Conservation (phyloP, 1,140 invertebrate species). For the Caenorhabditis briggsae region DNA sequence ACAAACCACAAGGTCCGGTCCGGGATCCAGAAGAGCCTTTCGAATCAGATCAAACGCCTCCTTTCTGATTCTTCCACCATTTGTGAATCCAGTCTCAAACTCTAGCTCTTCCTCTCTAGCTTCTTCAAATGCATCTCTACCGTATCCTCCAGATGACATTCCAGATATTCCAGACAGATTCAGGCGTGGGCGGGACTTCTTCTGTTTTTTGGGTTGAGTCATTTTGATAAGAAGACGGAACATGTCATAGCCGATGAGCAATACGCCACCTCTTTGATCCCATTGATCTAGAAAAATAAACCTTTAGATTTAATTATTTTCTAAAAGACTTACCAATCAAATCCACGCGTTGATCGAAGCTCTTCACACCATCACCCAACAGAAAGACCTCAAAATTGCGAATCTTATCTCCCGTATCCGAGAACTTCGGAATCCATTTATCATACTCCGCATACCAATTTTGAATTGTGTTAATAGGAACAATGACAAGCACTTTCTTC, state of each 20-base stretch:
- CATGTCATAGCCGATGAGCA: constrained; percentile 97
- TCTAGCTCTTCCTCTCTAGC: constrained; percentile 48
- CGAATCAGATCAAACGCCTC: constrained; percentile 82
- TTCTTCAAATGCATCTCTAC: background rate
- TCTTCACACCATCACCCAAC: constrained; percentile 94
- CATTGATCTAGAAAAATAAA: constrained; percentile 82
- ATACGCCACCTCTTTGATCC: constrained; percentile 88
- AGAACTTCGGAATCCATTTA: constrained; percentile 87
- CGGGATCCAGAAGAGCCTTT: constrained; percentile 88
- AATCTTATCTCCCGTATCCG: constrained; percentile 79
- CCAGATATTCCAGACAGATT: constrained; percentile 38
- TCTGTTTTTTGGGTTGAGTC: constrained; percentile 68
- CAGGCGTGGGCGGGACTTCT: constrained; percentile 69
- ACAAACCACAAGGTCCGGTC: constrained; percentile 93
- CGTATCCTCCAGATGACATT: background rate
- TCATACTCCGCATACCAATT: constrained; percentile 98
- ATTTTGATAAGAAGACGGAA: constrained; percentile 81
- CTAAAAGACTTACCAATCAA: constrained; percentile 80
- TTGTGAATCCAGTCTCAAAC: constrained; percentile 57
- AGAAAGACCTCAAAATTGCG: constrained; percentile 90
- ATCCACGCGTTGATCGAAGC: constrained; percentile 86
- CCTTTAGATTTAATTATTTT: constrained; percentile 28
- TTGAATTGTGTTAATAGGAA: constrained; percentile 98
- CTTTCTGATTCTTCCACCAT: constrained; percentile 54
- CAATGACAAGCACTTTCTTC: constrained; percentile 92